Evolutionary conservation across 1,140 invertebrate species (phyloP).

Genomic region (Aethina tumida): DNA sequence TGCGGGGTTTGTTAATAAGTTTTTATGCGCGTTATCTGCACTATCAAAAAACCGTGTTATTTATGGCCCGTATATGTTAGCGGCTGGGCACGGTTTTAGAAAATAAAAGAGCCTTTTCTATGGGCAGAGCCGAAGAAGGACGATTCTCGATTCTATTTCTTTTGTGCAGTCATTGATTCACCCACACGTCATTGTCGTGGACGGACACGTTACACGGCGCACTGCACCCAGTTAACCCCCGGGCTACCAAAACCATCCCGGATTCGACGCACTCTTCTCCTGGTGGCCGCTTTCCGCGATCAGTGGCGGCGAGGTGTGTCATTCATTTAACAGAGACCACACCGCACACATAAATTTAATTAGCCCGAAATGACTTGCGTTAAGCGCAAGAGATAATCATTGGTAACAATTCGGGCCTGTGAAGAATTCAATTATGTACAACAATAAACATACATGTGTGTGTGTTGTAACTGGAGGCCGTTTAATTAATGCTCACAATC

Average conservation of each 20-base stretch:
- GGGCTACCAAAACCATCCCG: constrained; percentile 4
- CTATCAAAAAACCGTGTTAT: no score
- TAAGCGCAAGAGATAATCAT: constrained; percentile 22
- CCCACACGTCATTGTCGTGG: background rate
- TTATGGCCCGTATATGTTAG: no score
- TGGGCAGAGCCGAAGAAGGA: no score
- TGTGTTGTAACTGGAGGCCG: constrained; percentile 20
- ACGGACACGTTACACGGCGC: background rate
- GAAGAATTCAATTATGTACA: constrained; percentile 29
- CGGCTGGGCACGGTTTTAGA: no score
- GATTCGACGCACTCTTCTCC: no score
- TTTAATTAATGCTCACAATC: no score
- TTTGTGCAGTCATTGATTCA: background rate
- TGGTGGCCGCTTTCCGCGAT: no score
- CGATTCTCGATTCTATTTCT: no score
- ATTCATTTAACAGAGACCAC: constrained; percentile 16
- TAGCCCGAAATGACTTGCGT: constrained; percentile 30
- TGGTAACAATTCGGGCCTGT: constrained; percentile 26
- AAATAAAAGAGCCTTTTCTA: no score
- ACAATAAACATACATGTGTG: constrained; percentile 28
- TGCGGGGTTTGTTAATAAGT: no score
- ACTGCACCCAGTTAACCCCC: background rate
- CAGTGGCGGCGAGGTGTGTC: no score
- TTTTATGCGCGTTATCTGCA: no score
- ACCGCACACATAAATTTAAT: constrained; percentile 31